Conservation (phyloP, 1,140 invertebrate genomes). For the Drosophila yakuba region DNA sequence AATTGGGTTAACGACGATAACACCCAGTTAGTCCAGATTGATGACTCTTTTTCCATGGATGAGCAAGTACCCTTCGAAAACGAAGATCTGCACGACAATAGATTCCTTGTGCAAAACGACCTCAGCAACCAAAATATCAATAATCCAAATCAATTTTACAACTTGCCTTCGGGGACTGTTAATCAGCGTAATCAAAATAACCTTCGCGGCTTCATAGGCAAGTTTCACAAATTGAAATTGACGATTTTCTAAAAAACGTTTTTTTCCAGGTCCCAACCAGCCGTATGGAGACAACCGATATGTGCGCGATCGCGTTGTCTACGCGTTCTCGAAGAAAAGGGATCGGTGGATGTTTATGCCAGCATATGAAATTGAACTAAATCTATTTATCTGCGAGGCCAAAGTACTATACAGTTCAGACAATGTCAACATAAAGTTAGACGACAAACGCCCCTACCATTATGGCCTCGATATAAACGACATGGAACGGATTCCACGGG, state of each 20-base stretch:
- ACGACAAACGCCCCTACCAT: slow-evolving; percentile 92
- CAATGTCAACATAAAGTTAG: slow-evolving; percentile 85
- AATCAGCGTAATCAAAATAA: slow-evolving; percentile 79
- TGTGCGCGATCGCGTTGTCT: slow-evolving; percentile 86
- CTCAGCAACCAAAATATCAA: slow-evolving; percentile 69
- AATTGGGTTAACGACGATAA: slow-evolving; percentile 95
- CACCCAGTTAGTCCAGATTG: slow-evolving; percentile 90
- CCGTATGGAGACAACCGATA: slow-evolving; percentile 72
- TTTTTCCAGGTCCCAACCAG: slow-evolving; percentile 58
- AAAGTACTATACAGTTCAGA: slow-evolving; percentile 89
- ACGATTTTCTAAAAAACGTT: background rate
- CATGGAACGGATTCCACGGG: slow-evolving; percentile 91
- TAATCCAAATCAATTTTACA: slow-evolving; percentile 84
- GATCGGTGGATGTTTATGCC: slow-evolving; percentile 94
- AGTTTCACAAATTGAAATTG: background rate
- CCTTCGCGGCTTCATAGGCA: slow-evolving; percentile 73
- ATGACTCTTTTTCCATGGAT: slow-evolving; percentile 91
- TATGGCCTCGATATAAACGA: slow-evolving; percentile 92
- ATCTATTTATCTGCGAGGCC: slow-evolving; percentile 96
- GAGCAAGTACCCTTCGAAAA: slow-evolving; percentile 71
- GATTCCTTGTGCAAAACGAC: slow-evolving; percentile 75
- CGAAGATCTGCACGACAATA: slow-evolving; percentile 79
- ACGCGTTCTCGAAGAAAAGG: slow-evolving; percentile 89
- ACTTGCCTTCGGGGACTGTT: slow-evolving; percentile 80
- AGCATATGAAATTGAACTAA: slow-evolving; percentile 90